Evolutionary conservation across 2,888 invertebrate genomes (phyloP).

Genomic region (Cancer borealis): DNA sequence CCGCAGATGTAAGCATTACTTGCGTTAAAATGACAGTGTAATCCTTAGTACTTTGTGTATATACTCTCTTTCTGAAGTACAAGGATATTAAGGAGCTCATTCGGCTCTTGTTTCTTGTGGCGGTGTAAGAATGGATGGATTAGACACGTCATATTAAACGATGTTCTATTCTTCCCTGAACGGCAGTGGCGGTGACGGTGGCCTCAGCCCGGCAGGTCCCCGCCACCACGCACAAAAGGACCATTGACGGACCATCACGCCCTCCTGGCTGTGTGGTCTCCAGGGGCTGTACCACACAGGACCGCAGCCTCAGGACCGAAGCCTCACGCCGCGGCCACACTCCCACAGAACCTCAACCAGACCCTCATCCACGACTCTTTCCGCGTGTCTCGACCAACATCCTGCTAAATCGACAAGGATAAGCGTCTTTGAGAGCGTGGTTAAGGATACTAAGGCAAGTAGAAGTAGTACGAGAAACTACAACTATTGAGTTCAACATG

Average conservation of each 20-base stretch:
- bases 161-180: neutral
- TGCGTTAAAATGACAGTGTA: neutral
- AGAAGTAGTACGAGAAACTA: neutral
- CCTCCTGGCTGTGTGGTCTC: conserved; percentile 53
- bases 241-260: conserved; percentile 70
- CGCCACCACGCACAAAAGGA: conserved; percentile 70
- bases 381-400: neutral
- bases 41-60: neutral
- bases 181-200: conserved; percentile 46
- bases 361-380: neutral
- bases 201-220: conserved; percentile 52
- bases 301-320: conserved; percentile 18
- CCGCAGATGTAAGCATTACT: neutral
- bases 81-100: neutral
- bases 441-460: neutral
- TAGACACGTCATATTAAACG: neutral
- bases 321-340: neutral
- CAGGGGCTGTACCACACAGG: conserved; percentile 39
- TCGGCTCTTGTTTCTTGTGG: conserved; percentile 9
- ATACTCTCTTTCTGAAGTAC: neutral
- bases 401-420: neutral
- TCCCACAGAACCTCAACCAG: neutral
- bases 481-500: neutral
- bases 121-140: neutral
- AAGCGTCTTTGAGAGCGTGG: neutral